These are phyloP conservation scores for Cheilosia impressa DNA, from an alignment of 2,888 invertebrate genomes.

Conservation along the genomic window DNA sequence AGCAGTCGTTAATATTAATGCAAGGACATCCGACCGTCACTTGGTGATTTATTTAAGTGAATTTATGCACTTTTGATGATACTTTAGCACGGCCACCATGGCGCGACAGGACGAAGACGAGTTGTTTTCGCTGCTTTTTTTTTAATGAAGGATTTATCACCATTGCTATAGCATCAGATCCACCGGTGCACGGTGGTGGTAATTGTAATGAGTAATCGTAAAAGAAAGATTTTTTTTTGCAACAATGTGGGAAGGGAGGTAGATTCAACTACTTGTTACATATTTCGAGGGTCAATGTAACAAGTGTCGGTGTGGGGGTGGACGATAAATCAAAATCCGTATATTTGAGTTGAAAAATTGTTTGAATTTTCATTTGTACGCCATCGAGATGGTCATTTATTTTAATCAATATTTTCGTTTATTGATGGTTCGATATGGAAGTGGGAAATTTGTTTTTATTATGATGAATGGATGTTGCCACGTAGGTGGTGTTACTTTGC, in stretches of 20 bases:
- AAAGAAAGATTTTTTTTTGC: constrained; percentile 4
- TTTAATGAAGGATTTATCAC: constrained; percentile 51
- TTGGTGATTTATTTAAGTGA: constrained; percentile 66
- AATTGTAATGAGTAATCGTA: constrained; percentile 58
- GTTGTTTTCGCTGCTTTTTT: not conserved
- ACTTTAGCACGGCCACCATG: constrained; percentile 27
- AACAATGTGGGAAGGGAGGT: not conserved
- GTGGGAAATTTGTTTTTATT: not conserved
- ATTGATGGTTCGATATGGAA: constrained; percentile 4
- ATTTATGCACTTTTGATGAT: constrained; percentile 64
- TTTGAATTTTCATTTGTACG: constrained; percentile 10
- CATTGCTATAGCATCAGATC: not conserved
- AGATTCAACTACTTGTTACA: not conserved
- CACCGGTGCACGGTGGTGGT: constrained; percentile 30
- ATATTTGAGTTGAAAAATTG: constrained; percentile 19
- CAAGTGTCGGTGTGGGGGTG: constrained; percentile 13
- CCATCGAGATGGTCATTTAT: constrained; percentile 30
- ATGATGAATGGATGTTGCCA: constrained; percentile 21
- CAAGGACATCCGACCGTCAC: constrained; percentile 57
- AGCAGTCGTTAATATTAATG: constrained; percentile 65
- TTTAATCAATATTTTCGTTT: constrained; percentile 27
- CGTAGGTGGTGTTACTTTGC: not conserved
- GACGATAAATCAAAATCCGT: constrained; percentile 43
- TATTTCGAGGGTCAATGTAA: constrained; percentile 14
- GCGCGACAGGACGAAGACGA: constrained; percentile 30